Base-by-base conservation (phyloP, 1,140 invertebrate species). In the Oppia nitens region DNA sequence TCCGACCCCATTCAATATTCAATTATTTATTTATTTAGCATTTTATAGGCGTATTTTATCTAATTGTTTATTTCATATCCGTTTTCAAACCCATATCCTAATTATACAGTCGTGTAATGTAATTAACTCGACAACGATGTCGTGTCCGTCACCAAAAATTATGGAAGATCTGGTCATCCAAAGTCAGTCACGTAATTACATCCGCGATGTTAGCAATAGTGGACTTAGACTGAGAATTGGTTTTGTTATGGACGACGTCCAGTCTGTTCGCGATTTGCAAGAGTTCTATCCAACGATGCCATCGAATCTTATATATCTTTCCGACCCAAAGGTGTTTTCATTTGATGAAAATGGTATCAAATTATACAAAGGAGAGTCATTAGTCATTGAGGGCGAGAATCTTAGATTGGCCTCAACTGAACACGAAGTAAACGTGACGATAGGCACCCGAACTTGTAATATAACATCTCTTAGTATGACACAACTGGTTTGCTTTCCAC, bases 231-330 rank as follows among this genome's bases (percentile, higher is more conserved):
- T 76, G 1, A 71, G 75, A 64, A 81, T 95, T 58, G 90, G 86
- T 17, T 96, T 98, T 71, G 77, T 88, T 3, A 97, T 98, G 93
- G 94, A 98, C 67, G 85, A 87, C 70, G 93, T 97, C 0, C 78
- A 85, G 66, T 79, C 81, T 2, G 88, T 96, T 32, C 76, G 81
- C 59, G 86, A 96, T 70, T 75, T 96, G 50, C 83, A 88, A 60
- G 86, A 89, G 70, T 82, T 87, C 70, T 87, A 87, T 66, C 82
- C 84, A 60, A 81, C 79, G 63, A 74, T 91, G 4, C 74, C 82
- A 24, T 83, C 82, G 53, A 82, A 83, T 32, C 76, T 98, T 66
- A 73, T 85, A 0, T 96, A 95, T 72, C 84, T 89, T 17, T 82
- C 88, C 55, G 92, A 98, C 77, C 94, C 94, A 0, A 82, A 83